These are phyloP conservation scores for Labeo rohita DNA, from an alignment of 2,113 vertebrate genomes.

Conservation along the genomic window DNA sequence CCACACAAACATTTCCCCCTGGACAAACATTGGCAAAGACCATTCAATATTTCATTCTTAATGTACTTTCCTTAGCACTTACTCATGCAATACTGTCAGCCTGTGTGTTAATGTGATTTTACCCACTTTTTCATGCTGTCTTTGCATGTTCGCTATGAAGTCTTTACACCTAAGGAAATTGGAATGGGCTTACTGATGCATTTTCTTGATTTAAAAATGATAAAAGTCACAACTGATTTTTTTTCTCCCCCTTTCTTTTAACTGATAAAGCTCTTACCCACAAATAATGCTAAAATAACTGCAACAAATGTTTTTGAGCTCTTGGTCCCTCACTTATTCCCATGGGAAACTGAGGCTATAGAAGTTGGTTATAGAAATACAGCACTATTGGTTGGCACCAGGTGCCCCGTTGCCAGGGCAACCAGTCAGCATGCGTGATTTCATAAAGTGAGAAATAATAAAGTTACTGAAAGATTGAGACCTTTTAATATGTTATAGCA, in stretches of 20 bases:
- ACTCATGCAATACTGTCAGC: constrained; percentile 8
- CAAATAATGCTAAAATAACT: background rate
- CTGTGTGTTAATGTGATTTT: constrained; percentile 9
- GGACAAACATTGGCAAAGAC: background rate
- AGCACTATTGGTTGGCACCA: constrained; percentile 34
- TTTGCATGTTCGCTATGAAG: constrained; percentile 19
- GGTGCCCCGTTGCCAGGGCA: constrained; percentile 40
- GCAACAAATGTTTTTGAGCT: background rate
- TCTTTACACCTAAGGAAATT: constrained; percentile 16
- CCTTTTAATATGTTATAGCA: constrained; percentile 16
- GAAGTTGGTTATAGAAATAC: constrained; percentile 33
- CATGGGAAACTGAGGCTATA: constrained; percentile 22
- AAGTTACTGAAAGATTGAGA: constrained; percentile 25
- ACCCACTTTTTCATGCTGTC: constrained; percentile 14
- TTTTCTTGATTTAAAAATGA: constrained; percentile 17
- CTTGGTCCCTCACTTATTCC: background rate
- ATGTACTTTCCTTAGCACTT: constrained; percentile 37
- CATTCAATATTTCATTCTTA: constrained; percentile 18
- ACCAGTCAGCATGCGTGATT: constrained; percentile 41
- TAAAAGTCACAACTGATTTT: background rate
- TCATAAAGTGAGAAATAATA: constrained; percentile 19
- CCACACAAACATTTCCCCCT: background rate
- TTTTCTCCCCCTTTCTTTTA: background rate
- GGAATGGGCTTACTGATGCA: background rate
- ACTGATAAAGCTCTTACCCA: background rate